These are phyloP conservation scores for Phainopepla nitens DNA, from an alignment of 2,113 vertebrate species.

Conservation along the genomic window DNA sequence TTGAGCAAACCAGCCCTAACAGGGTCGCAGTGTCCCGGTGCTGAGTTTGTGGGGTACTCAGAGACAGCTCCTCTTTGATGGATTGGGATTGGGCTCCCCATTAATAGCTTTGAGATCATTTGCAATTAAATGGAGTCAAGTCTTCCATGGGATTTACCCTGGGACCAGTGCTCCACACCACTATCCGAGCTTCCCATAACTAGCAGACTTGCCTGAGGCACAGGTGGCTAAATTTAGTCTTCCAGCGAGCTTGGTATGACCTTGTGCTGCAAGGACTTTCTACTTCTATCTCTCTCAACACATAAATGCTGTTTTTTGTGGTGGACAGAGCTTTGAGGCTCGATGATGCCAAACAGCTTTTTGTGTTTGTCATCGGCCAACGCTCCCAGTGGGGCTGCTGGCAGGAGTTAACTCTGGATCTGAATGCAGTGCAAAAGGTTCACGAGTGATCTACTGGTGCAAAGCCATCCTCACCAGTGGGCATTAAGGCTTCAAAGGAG, in stretches of 20 bases:
- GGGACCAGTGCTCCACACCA: neutral
- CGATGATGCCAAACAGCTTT: neutral
- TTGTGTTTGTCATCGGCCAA: neutral
- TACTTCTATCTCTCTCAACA: neutral
- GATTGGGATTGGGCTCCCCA: fast-evolving
- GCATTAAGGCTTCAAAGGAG: neutral
- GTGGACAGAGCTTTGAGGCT: neutral
- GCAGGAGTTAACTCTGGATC: fast-evolving
- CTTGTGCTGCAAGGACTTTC: neutral
- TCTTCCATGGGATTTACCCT: neutral
- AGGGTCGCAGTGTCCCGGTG: fast-evolving
- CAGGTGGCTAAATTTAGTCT: slow-evolving; percentile 42
- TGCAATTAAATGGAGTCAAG: neutral
- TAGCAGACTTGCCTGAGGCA: slow-evolving; percentile 5
- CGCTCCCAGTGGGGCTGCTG: neutral
- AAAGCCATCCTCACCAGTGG: neutral
- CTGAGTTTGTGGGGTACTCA: neutral
- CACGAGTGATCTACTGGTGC: neutral
- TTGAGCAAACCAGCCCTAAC: neutral
- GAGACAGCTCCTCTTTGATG: neutral
- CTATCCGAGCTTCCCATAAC: neutral
- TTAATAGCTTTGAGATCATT: neutral
- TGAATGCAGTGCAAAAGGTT: neutral
- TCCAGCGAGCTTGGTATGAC: neutral
- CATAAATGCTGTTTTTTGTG: fast-evolving